These are phyloP conservation scores for Dicentrarchus labrax DNA, from an alignment of 2,113 vertebrate species.

Conservation along the genomic window DNA sequence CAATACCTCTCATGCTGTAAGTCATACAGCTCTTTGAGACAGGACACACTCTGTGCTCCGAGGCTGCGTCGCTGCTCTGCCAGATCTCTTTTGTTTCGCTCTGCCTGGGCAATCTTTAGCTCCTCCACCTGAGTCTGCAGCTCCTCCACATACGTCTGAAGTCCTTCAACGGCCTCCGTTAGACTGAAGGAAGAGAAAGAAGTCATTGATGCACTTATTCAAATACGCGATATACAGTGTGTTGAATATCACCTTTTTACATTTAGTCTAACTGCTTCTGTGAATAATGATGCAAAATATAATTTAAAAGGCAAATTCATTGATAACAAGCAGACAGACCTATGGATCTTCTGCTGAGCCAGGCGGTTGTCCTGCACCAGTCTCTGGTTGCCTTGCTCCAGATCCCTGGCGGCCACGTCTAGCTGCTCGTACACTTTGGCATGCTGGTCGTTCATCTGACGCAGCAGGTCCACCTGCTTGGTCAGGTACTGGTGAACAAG, in stretches of 20 bases:
- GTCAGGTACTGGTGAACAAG: conserved; percentile 89
- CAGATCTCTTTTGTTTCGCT: conserved; percentile 73
- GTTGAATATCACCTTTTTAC: neutral
- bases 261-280: neutral
- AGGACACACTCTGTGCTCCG: conserved; percentile 88
- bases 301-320: neutral
- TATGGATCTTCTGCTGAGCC: conserved; percentile 92
- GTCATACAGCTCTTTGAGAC: conserved; percentile 93
- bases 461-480: conserved; percentile 92
- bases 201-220: neutral
- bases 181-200: conserved; percentile 80
- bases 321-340: conserved; percentile 78
- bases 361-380: conserved; percentile 90
- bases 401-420: conserved; percentile 90
- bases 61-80: conserved; percentile 83
- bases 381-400: conserved; percentile 92
- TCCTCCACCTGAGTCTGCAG: conserved; percentile 92
- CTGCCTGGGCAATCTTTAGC: conserved; percentile 82
- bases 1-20: conserved; percentile 87
- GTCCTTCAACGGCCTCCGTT: conserved; percentile 90
- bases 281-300: neutral
- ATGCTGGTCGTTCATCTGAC: conserved; percentile 97
- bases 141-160: conserved; percentile 91
- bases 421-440: conserved; percentile 96
- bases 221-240: neutral